These are phyloP conservation scores for Catamblyrhynchus diadema DNA, from an alignment of 2,797 vertebrate genomes.

Conservation along the genomic window DNA sequence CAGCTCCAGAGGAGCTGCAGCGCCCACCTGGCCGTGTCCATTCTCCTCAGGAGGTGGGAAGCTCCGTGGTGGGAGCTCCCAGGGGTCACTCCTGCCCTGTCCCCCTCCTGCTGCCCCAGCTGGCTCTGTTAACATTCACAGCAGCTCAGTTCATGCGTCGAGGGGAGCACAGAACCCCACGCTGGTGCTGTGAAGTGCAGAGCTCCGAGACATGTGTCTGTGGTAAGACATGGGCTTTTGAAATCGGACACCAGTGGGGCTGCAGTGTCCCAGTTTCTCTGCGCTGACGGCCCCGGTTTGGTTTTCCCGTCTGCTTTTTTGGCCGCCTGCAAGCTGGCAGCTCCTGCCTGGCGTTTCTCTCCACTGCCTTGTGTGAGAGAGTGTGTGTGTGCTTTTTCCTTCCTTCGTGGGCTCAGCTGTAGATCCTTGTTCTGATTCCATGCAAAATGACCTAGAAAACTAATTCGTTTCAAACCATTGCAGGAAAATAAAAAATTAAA, in stretches of 20 bases:
- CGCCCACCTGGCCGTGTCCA: accelerated
- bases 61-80: accelerated
- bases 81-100: not conserved
- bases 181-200: conserved; percentile 1
- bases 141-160: not conserved
- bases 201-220: conserved; percentile 44
- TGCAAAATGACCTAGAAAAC: conserved; percentile 66
- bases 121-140: not conserved
- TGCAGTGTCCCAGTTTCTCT: conserved; percentile 52
- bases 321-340: conserved; percentile 51
- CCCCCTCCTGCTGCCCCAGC: not conserved
- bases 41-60: not conserved
- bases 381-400: not conserved
- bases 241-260: conserved; percentile 42
- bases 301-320: conserved; percentile 57
- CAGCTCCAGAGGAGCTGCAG: not conserved
- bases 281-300: conserved; percentile 48
- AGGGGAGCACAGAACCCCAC: conserved; percentile 12
- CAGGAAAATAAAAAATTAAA: not conserved
- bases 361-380: conserved; percentile 8
- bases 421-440: conserved; percentile 52
- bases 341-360: conserved; percentile 1
- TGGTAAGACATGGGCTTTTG: conserved; percentile 48
- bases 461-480: conserved; percentile 31
- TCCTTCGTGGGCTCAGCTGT: conserved; percentile 38